These are phyloP conservation scores for Champsocephalus gunnari DNA, from an alignment of 2,797 vertebrate species.

Conservation along the genomic window DNA sequence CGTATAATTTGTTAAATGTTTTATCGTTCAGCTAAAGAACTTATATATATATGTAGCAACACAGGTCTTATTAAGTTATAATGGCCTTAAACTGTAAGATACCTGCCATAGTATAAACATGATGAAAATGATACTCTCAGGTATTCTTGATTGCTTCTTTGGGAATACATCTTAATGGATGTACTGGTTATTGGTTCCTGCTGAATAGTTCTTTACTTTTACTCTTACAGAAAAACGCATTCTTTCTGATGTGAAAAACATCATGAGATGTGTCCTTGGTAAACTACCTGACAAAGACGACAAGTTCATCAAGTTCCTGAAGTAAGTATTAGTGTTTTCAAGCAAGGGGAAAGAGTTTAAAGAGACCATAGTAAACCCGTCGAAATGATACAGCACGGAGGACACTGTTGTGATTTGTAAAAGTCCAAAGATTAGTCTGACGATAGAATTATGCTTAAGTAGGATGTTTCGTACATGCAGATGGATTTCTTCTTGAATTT, in stretches of 20 bases:
- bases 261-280: background rate
- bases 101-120: background rate
- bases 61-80: background rate
- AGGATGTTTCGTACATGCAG: too few species aligned
- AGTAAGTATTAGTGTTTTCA: conserved; percentile 22
- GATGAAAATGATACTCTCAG: background rate
- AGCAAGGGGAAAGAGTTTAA: too few species aligned
- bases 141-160: background rate
- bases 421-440: too few species aligned
- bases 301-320: conserved; percentile 26
- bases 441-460: too few species aligned
- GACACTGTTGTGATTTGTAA: too few species aligned
- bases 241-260: conserved; percentile 6
- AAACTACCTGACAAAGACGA: background rate
- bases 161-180: background rate
- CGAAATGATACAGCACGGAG: too few species aligned
- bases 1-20: background rate
- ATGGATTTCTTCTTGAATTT: too few species aligned
- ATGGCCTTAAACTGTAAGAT: background rate
- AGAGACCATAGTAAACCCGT: too few species aligned
- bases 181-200: background rate
- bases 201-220: conserved; percentile 10
- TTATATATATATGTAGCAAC: background rate
- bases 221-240: conserved; percentile 17
- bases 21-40: too few species aligned